Evolutionary conservation across 2,113 vertebrate genomes (phyloP).

Genomic region (Balaeniceps rex): DNA sequence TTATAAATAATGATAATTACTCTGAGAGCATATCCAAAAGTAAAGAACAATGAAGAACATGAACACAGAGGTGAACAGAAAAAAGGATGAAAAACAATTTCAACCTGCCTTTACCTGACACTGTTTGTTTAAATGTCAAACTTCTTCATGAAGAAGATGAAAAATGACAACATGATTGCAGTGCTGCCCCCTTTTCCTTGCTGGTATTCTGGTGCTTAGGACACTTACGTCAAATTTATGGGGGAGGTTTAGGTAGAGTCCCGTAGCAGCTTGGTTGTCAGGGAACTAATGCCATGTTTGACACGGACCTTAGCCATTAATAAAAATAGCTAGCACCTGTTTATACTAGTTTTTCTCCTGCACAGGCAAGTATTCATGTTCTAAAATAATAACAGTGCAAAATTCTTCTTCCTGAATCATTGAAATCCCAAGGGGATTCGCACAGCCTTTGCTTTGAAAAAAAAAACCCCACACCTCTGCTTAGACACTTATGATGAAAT

Average conservation of each 20-base stretch:
- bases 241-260: background rate
- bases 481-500: background rate
- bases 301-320: background rate
- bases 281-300: background rate
- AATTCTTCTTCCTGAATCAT: background rate
- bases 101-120: background rate
- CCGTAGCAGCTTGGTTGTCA: background rate
- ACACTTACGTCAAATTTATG: background rate
- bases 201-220: background rate
- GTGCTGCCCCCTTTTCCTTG: background rate
- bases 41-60: background rate
- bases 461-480: background rate
- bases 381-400: background rate
- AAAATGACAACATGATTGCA: background rate
- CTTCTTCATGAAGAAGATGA: background rate
- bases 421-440: background rate
- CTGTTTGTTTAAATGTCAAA: background rate
- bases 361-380: background rate
- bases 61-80: background rate
- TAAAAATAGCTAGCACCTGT: background rate
- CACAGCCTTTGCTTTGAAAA: background rate
- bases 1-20: background rate
- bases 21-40: background rate
- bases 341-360: background rate
- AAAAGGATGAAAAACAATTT: background rate